Evolutionary conservation across 2,888 invertebrate genomes (phyloP), one percentile per base, ranked within the genome.

Genomic region (Girardia tigrina): DNA sequence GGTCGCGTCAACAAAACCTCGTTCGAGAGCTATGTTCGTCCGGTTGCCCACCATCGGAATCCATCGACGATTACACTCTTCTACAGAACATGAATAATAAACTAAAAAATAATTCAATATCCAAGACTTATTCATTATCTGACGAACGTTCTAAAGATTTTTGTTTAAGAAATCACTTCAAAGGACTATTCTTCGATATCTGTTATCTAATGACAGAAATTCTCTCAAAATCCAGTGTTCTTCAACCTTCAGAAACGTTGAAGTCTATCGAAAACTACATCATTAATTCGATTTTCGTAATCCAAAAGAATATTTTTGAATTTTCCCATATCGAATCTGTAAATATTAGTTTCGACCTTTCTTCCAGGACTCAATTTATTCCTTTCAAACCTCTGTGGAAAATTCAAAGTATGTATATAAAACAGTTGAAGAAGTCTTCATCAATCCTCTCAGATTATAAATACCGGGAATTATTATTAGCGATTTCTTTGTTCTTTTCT

Each of bases 261-360:
- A 56, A 56, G 23, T 56, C 56, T 56, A n/a, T 56, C 4, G n/a
- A 56, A 16, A 16, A 56, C 23, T 56, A 56, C 23, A 56, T 56
- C 23, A n/a, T 56, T 2, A 56, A 56, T 56, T 56, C 56, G 4
- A 56, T 56, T 16, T 8, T 2, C n/a, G 56, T 56, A 6, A 56
- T 56, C 23, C 56, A 56, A n/a, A 56, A n/a, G 23, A 56, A 56
- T 23, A 56, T 56, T 56, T 56, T 56, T 23, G 20, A 56, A n/a
- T 56, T 56, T 56, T 56, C 56, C 4, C 56, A 56, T 56, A 36
- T 56, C 6, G 8, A n/a, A 6, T 56, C 56, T 56, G 56, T 56
- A n/a, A 56, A 56, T 56, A 20, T 56, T 23, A 56, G 56, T 56
- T 56, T 56, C n/a, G 56, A 56, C 23, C 56, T 56, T 56, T 56